A percentile compares a stretch with the other conserved stretches of the same genome.
Evolutionary conservation across 2,113 vertebrate genomes (phyloP).

Genomic region (Pteruthius melanotis): DNA sequence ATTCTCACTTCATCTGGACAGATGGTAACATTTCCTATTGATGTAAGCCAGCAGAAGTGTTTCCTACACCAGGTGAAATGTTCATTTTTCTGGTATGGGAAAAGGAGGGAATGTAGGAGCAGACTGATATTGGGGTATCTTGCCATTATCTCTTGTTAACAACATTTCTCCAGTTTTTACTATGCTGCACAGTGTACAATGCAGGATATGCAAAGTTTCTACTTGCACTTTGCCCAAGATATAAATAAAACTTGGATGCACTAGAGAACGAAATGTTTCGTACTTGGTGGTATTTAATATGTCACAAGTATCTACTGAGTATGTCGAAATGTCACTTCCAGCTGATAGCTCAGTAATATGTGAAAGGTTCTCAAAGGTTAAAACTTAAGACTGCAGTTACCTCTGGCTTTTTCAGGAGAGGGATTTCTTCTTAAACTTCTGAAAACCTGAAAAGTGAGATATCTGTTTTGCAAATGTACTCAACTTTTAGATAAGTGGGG

Average conservation of each 20-base stretch:
- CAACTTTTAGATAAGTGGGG: constrained; percentile 5
- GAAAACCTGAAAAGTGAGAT: constrained; percentile 14
- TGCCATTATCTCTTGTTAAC: background rate
- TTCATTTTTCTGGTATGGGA: background rate
- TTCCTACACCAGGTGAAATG: background rate
- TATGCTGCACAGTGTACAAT: background rate
- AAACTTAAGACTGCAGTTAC: background rate
- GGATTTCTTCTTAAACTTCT: background rate
- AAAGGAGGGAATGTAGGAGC: background rate
- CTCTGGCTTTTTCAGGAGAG: background rate
- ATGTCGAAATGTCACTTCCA: background rate
- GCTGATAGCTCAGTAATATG: background rate
- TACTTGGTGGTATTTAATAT: background rate
- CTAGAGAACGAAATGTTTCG: background rate
- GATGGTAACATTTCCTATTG: background rate
- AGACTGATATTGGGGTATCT: background rate
- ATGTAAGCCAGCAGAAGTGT: background rate
- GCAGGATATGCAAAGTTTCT: background rate
- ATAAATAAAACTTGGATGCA: background rate
- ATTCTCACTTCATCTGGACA: background rate
- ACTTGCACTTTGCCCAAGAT: background rate
- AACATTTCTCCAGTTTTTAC: background rate
- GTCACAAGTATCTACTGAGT: background rate
- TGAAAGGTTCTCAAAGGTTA: constrained; percentile 12
- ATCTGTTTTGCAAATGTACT: background rate